Evolutionary conservation across 2,888 invertebrate species (phyloP), one percentile per base, ranked within the genome.

Genomic region (Unio pictorum): DNA sequence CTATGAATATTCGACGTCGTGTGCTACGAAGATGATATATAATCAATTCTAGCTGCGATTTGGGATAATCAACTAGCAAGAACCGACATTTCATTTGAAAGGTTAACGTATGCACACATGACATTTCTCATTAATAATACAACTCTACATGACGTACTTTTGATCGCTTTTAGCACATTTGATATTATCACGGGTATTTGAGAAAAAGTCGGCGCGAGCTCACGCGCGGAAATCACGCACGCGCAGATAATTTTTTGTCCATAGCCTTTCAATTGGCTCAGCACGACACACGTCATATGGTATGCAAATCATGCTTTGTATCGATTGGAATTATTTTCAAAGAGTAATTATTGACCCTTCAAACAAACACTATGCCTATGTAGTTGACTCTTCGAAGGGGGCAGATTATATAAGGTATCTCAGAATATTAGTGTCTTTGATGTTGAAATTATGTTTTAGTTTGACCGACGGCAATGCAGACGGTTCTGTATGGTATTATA

Each of bases 71-170:
- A 34, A 26, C 7, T 56, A 55, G 3, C 57, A n/a, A 34, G 56
- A 55, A 26, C 56, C 30, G 20, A 57, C 30, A 30, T 23, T 64
- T 45, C 55, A n/a, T 20, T 68, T 65, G 28, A 76, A 76, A 76
- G 76, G 76, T 76, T 76, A 76, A 76, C 73, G 61, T 68, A 72
- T 76, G 71, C 76, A 73, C 45, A 56, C 55, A 55, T 76, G 76
- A 76, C 76, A 76, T 76, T 76, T 76, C 76, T 66, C 76, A 76
- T 73, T 70, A 76, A 76, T 76, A 73, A 68, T 66, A 69, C 66
- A 45, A 45, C 45, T 45, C 45, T 45, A 45, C 45, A 45, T 45
- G 45, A 45, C 45, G 45, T 61, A 62, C 18, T 62, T 71, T 71
- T 65, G 67, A 67, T 67, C 69, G 63, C 57, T 64, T 67, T 62